These are phyloP conservation scores for Graphium colonna DNA, from an alignment of 2,888 invertebrate genomes.

Conservation along the genomic window DNA sequence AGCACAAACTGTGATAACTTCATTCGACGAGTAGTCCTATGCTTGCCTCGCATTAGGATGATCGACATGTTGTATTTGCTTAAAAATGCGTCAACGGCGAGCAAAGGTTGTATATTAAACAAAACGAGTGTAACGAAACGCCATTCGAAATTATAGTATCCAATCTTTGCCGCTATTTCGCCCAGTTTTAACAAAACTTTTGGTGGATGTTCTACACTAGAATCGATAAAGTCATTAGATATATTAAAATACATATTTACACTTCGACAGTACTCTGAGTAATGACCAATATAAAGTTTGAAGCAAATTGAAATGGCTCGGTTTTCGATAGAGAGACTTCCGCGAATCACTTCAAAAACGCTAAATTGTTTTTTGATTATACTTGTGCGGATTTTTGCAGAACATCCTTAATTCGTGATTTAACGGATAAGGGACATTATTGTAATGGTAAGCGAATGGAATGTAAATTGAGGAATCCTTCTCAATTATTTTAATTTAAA, in stretches of 20 bases:
- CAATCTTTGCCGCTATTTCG: slow-evolving; percentile 49
- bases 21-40: slow-evolving; percentile 29
- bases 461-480: too few relatives aligned
- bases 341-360: not conserved
- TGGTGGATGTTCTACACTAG: not conserved
- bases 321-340: not conserved
- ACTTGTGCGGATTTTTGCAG: not conserved
- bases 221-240: slow-evolving; percentile 14
- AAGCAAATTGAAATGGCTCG: not conserved
- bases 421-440: not conserved
- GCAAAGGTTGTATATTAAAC: slow-evolving; percentile 35
- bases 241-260: slow-evolving; percentile 11
- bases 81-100: slow-evolving; percentile 44
- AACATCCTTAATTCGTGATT: too few relatives aligned
- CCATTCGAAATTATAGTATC: slow-evolving; percentile 54
- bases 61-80: slow-evolving; percentile 40
- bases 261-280: not conserved
- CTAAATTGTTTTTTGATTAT: not conserved
- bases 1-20: slow-evolving; percentile 45
- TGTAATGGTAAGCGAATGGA: not conserved
- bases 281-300: not conserved
- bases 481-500: too few relatives aligned
- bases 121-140: slow-evolving; percentile 47
- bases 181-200: slow-evolving; percentile 36
- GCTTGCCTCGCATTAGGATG: slow-evolving; percentile 39